Percentiles rank a stretch among this genome's conserved stretches.
Evolutionary conservation across 2,797 vertebrate genomes (phyloP).

Genomic region (Psittacula derbiana): DNA sequence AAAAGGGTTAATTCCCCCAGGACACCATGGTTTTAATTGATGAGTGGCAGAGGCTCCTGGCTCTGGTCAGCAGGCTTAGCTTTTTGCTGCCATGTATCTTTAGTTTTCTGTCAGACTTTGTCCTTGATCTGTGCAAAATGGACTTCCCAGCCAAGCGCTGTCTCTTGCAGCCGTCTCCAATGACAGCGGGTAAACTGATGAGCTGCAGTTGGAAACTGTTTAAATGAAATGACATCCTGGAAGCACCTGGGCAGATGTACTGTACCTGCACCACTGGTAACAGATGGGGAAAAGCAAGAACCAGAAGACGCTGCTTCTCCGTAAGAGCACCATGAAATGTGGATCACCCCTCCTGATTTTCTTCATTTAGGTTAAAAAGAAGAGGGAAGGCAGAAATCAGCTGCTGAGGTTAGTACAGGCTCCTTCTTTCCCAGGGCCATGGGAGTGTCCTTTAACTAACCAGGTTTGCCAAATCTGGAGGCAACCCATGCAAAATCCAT

Average conservation of each 20-base stretch:
- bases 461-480: neutral
- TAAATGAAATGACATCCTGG: neutral
- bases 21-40: neutral
- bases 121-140: neutral
- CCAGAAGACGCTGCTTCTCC: neutral
- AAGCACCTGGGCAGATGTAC: neutral
- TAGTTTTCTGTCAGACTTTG: neutral
- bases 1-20: neutral
- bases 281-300: neutral
- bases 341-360: neutral
- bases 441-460: fast-evolving
- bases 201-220: neutral
- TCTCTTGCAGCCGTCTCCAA: neutral
- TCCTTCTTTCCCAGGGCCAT: neutral
- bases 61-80: neutral
- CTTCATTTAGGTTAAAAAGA: neutral
- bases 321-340: fast-evolving
- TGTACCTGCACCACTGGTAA: neutral
- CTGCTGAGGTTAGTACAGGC: neutral
- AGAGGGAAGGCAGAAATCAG: neutral
- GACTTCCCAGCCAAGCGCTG: neutral
- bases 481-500: neutral
- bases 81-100: neutral
- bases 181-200: neutral
- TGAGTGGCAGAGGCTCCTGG: neutral